Evolutionary conservation across 2,797 vertebrate species (phyloP), one percentile per base, ranked within the genome.

Genomic region (Intellagama lesueurii): DNA sequence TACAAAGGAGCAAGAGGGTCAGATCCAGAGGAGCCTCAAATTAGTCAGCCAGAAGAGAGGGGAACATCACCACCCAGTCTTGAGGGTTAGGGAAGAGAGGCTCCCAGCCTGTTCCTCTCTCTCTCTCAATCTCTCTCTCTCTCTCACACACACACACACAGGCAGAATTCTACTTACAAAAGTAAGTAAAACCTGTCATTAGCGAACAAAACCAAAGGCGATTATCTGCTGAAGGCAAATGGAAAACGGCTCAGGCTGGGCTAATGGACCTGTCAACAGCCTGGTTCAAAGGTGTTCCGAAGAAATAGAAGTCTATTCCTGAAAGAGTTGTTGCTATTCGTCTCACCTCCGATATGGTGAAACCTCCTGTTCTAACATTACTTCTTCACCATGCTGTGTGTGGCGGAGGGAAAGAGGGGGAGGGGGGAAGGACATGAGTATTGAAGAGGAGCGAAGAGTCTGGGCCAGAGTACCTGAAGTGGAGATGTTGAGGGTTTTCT

Each of bases 21-120:
- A 94, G 93, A 89, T 80, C 86, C 92, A 96, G 95, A 92, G 93
- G 93, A 95, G 93, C 93, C 93, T 92, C 91, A 95, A 95, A 95
- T 96, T 96, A 96, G 77, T 56, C 91, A 90, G 94, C 88, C 56
- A 89, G 93, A 94, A 95, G 93, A 35, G 93, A 90, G 83, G 93
- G 94, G 93, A 88, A 22, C 19, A 85, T 86, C 66, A 75, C 86
- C 56, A 76, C 64, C 5, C 81, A 93, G 87, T 92, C 92, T 86
- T 88, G 79, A 85, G 72, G 26, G 7, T 3, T 26, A 4, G 40
- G 17, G 40, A 19, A 28, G 88, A 87, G 68, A 92, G 32, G 69
- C 7, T 28, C 44, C 44, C n/a, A 16, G 26, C 11, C 17, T 49
- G 32, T 22, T 32, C 75, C 16, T 64, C 11, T 26, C 7, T 49